Evolutionary conservation across 2,797 vertebrate species (phyloP).

Genomic region (Acanthiza pusilla): DNA sequence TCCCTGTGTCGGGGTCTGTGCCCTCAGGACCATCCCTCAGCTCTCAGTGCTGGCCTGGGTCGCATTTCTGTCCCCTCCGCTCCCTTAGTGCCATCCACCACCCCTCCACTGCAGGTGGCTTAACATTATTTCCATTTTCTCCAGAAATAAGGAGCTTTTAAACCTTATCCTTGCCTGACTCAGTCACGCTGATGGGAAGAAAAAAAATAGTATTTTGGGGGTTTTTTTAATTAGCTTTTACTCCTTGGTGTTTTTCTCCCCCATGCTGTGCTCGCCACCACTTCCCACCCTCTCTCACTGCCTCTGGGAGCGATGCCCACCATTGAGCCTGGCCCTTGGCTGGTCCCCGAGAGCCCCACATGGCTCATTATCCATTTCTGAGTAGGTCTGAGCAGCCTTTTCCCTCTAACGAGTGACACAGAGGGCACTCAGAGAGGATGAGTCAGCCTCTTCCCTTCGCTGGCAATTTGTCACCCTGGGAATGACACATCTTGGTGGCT

Average conservation of each 20-base stretch:
- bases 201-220: too few relatives aligned
- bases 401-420: neutral
- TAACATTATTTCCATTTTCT: neutral
- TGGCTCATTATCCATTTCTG: fast-evolving
- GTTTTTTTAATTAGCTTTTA: neutral
- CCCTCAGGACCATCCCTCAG: neutral
- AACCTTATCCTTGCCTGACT: fast-evolving
- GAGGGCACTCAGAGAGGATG: neutral
- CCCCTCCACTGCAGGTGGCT: neutral
- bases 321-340: fast-evolving
- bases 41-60: neutral
- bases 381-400: neutral
- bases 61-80: neutral
- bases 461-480: neutral
- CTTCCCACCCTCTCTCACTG: fast-evolving
- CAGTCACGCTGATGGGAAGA: fast-evolving
- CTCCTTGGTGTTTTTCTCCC: neutral
- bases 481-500: neutral
- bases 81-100: neutral
- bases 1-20: neutral
- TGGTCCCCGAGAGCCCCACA: fast-evolving
- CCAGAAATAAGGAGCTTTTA: neutral
- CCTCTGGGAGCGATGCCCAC: fast-evolving
- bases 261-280: fast-evolving
- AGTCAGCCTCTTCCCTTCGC: neutral